Base-by-base conservation (phyloP, 2,797 vertebrate species). In the Hyperoplus lanceolatus region DNA sequence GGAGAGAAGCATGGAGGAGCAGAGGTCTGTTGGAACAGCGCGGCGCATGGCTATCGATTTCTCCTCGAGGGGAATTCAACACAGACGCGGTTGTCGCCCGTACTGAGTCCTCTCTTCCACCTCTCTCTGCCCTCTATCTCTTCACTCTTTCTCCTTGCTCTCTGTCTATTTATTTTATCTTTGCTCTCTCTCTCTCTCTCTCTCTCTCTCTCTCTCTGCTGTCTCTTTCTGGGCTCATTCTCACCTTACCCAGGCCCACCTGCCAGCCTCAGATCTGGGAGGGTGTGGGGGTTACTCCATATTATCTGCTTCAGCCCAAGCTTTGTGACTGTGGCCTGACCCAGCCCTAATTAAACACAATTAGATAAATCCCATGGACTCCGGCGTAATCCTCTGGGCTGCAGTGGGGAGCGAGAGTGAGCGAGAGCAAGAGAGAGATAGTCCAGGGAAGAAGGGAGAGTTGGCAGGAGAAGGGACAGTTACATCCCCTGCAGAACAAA, bases 321-420 rank as follows among this genome's bases (percentile, higher is more conserved):
- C 85, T 76, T 72, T 83, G 82, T 87, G 83, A 88, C 89, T 91
- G 79, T 71, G 83, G 66, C 84, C 87, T 92, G 88, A 94, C 90
- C 91, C 85, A 86, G 89, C 80, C 91, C 91, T 93, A 95, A 95
- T 95, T 95, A 95, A 94, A 94, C 90, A 90, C 92, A 94, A 95
- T 95, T 94, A 95, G 85, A 95, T 89, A 93, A 95, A 94, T 95
- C 94, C 92, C 87, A 84, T 80, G 87, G 91, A 94, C 88, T 90
- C 80, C 18, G 51, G 82, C 70, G 73, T 93, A 95, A 95, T 94
- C 93, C 93, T 88, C 89, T 87, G 90, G 92, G 90, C 91, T 93
- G 89, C 82, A 79, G 85, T 38, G 67, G 29, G 81, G 85, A 88
- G 83, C 71, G 82, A 83, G 78, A 78, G 67, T 75, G 85, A 85